Percentiles rank a stretch among this genome's conserved stretches.
Conservation (phyloP, 2,888 invertebrate genomes). For the Nipponacmea schrenckii region DNA sequence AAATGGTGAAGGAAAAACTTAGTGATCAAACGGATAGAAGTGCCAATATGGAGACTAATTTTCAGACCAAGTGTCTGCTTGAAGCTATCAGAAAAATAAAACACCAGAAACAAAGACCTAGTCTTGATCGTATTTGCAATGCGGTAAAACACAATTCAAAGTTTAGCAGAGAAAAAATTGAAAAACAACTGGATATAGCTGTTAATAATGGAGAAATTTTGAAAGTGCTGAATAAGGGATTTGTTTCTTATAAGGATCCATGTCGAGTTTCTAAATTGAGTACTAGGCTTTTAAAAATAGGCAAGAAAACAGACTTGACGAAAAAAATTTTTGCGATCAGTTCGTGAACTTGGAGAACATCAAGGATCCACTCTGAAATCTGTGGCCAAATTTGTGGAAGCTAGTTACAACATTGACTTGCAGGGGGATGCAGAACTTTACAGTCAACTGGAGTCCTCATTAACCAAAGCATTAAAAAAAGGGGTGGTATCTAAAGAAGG, state of each 20-base stretch:
- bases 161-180: slow-evolving; percentile 83
- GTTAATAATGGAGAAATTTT: slow-evolving; percentile 86
- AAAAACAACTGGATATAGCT: slow-evolving; percentile 86
- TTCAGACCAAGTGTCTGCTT: slow-evolving; percentile 59
- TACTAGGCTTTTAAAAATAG: slow-evolving; percentile 72
- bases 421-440: slow-evolving; percentile 80
- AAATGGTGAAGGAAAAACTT: too few relatives aligned
- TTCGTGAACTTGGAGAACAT: slow-evolving; percentile 85
- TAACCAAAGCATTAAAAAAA: slow-evolving; percentile 82
- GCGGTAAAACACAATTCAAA: slow-evolving; percentile 88
- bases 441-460: slow-evolving; percentile 78
- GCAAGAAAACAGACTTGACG: slow-evolving; percentile 79
- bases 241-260: slow-evolving; percentile 92
- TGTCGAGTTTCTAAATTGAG: slow-evolving; percentile 56
- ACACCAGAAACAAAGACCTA: slow-evolving; percentile 93
- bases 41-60: slow-evolving; percentile 42
- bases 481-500: slow-evolving; percentile 83
- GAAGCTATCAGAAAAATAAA: slow-evolving; percentile 90
- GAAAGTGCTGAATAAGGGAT: slow-evolving; percentile 74
- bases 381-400: slow-evolving; percentile 84
- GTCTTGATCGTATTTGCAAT: slow-evolving; percentile 91
- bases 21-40: too few relatives aligned
- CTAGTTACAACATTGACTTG: slow-evolving; percentile 83
- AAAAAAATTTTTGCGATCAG: slow-evolving; percentile 84
- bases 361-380: slow-evolving; percentile 84